Evolutionary conservation across 2,113 vertebrate genomes (phyloP).

Genomic region (Cisticola juncidis): DNA sequence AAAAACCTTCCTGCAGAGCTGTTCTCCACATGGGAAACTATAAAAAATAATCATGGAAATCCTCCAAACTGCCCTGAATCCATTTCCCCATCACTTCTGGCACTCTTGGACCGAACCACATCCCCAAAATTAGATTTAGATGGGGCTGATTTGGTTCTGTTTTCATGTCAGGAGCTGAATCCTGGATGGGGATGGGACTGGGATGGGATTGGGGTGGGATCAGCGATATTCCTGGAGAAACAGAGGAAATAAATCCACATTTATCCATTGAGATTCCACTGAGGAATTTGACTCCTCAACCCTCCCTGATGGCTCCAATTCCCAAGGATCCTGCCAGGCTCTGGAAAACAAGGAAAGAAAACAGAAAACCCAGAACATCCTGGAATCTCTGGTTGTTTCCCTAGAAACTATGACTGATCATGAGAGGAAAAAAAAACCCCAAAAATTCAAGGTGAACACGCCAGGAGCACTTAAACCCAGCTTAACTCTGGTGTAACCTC

Average conservation of each 20-base stretch:
- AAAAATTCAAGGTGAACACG: rapidly evolving
- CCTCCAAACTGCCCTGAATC: too few species aligned
- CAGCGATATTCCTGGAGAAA: not conserved
- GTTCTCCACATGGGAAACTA: too few species aligned
- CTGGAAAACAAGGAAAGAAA: not conserved
- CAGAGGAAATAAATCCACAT: not conserved
- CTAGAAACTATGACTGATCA: not conserved
- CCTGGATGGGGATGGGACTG: too few species aligned
- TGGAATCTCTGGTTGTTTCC: rapidly evolving
- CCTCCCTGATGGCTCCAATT: not conserved
- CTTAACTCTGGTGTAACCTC: not conserved
- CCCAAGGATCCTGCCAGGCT: not conserved
- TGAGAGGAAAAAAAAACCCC: rapidly evolving
- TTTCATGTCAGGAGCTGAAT: too few species aligned
- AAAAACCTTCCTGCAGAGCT: too few species aligned
- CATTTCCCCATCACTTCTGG: too few species aligned
- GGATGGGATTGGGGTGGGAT: too few species aligned
- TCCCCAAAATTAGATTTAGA: too few species aligned
- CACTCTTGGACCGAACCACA: too few species aligned
- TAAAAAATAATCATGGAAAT: too few species aligned
- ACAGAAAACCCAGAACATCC: not conserved
- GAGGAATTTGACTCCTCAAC: not conserved
- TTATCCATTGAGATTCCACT: not conserved
- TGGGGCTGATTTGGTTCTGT: too few species aligned
- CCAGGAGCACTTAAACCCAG: not conserved